Conservation (phyloP, 2,113 vertebrate species). For the Microcebus ravelobensis region DNA sequence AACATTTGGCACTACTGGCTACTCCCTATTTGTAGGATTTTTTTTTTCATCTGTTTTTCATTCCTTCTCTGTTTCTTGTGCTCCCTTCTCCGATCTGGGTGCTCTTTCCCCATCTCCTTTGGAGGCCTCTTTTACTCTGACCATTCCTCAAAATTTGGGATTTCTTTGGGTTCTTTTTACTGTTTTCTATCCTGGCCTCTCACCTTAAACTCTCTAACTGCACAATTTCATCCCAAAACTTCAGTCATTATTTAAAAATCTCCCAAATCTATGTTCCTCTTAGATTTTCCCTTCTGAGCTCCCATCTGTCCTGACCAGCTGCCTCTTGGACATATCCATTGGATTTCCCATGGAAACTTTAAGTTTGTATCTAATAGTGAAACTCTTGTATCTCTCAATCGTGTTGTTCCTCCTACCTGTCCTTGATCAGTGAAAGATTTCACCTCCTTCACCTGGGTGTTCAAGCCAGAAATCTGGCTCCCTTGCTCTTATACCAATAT, state of each 20-base stretch:
- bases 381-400: neutral
- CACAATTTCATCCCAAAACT: neutral
- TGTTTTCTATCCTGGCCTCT: neutral
- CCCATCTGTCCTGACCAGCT: neutral
- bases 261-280: neutral
- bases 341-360: neutral
- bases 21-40: neutral
- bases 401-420: neutral
- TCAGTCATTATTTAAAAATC: neutral
- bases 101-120: neutral
- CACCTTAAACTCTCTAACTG: neutral
- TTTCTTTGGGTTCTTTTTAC: neutral
- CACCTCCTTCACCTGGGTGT: neutral
- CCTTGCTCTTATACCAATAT: neutral
- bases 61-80: neutral
- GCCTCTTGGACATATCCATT: neutral
- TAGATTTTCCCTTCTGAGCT: neutral
- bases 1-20: neutral
- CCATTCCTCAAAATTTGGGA: neutral
- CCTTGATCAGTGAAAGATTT: neutral
- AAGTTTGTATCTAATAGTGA: neutral
- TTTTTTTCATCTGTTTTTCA: neutral
- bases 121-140: neutral
- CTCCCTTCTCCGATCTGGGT: neutral
- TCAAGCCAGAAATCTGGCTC: neutral